A percentile compares a stretch with the other conserved stretches of the same genome.
Conservation (phyloP, 2,797 vertebrate species). For the Tadarida brasiliensis region DNA sequence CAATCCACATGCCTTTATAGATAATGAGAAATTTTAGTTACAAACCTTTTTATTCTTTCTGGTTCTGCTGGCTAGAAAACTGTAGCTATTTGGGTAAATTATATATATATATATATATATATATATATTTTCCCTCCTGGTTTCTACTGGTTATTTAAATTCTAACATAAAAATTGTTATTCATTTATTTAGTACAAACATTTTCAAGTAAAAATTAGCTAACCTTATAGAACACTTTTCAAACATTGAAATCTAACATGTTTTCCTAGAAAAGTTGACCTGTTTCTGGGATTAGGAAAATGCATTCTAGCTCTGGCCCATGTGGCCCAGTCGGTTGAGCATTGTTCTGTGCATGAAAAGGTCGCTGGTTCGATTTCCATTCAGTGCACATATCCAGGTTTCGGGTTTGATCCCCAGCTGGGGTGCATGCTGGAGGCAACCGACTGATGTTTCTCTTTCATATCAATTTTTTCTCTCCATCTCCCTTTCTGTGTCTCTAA, state of each 20-base stretch:
- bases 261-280: neutral
- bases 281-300: neutral
- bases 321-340: neutral
- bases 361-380: neutral
- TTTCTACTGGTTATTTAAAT: conserved; percentile 1
- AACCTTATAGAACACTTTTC: neutral
- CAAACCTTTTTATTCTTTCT: neutral
- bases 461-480: neutral
- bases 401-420: neutral
- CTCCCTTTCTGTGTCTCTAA: neutral
- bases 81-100: neutral
- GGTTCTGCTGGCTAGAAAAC: neutral
- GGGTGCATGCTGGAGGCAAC: neutral
- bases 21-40: neutral
- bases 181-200: neutral
- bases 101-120: neutral
- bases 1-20: neutral
- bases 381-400: neutral
- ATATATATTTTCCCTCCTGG: neutral
- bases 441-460: too few species aligned
- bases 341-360: neutral
- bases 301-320: neutral
- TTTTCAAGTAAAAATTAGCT: neutral
- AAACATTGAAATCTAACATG: neutral
- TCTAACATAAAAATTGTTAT: neutral